Evolutionary conservation across 2,888 invertebrate genomes (phyloP).

Genomic region (Drosophila melanocephala): DNA sequence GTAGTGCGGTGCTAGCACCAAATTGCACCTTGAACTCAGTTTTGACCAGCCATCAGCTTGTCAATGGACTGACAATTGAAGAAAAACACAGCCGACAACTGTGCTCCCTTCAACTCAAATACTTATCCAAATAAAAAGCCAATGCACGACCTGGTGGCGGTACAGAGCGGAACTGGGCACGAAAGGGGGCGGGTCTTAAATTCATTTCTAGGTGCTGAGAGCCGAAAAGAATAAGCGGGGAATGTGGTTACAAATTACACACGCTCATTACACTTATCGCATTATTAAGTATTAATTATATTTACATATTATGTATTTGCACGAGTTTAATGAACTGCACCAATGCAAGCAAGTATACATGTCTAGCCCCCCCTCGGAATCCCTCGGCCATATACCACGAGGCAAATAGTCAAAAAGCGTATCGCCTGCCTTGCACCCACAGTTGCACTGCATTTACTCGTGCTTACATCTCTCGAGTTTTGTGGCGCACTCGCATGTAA

Average conservation of each 20-base stretch:
- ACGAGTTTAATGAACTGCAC: slow-evolving; percentile 74
- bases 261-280: slow-evolving; percentile 26
- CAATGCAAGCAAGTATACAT: slow-evolving; percentile 51
- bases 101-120: slow-evolving; percentile 66
- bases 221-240: slow-evolving; percentile 28
- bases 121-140: slow-evolving; percentile 42
- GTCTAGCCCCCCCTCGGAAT: background rate
- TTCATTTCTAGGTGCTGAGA: slow-evolving; percentile 50
- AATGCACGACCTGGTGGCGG: slow-evolving; percentile 43
- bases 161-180: background rate
- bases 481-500: slow-evolving; percentile 37
- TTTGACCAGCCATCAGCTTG: slow-evolving; percentile 64
- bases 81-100: slow-evolving; percentile 44
- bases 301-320: slow-evolving; percentile 69
- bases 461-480: slow-evolving; percentile 24
- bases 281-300: slow-evolving; percentile 60
- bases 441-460: slow-evolving; percentile 18
- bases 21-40: slow-evolving; percentile 63
- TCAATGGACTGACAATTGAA: slow-evolving; percentile 59
- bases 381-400: slow-evolving; percentile 20
- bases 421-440: slow-evolving; percentile 35
- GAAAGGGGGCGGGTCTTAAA: background rate
- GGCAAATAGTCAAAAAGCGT: slow-evolving; percentile 64
- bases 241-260: slow-evolving; percentile 40
- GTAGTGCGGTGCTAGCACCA: background rate